Base-by-base conservation (phyloP, 2,888 invertebrate genomes). In the Drosophila mettleri region DNA sequence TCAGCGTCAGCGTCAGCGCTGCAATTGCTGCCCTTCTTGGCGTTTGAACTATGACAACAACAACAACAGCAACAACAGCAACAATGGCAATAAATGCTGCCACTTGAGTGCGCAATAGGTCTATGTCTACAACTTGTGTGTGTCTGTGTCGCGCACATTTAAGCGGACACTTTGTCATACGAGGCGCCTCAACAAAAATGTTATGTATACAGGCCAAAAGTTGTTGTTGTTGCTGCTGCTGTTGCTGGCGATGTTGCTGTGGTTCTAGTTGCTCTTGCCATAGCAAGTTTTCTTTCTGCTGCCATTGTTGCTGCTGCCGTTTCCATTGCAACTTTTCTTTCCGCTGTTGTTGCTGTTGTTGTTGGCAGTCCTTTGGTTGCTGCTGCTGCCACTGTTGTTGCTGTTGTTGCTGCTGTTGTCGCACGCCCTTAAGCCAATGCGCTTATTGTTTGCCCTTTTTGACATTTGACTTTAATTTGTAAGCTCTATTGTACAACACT, bases 141-240 rank as follows among this genome's bases (percentile, higher is more conserved):
- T 57, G 66, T 70, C 38, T 68, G 46, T 68, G 74, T 73, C 74
- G 74, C 59, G 60, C 66, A 60, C 72, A 72, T 83, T 81, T 78
- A 83, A 75, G 67, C 81, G 69, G 75, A 80, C 86, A 86, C 86
- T 84, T 86, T 84, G 83, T 84, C 83, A 84, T 84, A 84, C 72
- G 58, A 82, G 83, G 75, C 83, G 80, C 83, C 78, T 78, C 78
- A 80, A 72, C 74, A 73, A 75, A 74, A 86, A 72, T 83, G 65
- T 80, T 80, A 83, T 80, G 83, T 86, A 78, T 80, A 86, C 78
- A 69, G 73, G 67, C 62, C 57, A 63, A 60, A 20, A 43, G 33
- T 46, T 48, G 38, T 34, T 63, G 59, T 41, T 69, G 54, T n/a
- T 53, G 49, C 8, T 61, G 59, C 6, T 57, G 36, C 8, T 62